Conservation (phyloP, 1,140 invertebrate species). For the Macrobrachium nipponense region DNA sequence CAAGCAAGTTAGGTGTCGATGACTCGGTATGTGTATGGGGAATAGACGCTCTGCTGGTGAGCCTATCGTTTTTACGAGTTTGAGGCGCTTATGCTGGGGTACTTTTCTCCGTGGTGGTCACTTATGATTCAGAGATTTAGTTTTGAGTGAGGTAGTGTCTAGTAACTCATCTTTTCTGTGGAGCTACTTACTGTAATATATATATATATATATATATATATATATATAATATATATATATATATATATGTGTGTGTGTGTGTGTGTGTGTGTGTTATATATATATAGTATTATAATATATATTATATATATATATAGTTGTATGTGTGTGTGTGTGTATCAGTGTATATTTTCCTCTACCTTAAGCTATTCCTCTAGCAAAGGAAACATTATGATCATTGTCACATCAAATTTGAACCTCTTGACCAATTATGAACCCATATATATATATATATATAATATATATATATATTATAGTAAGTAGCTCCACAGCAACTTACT, state of each 20-base stretch:
- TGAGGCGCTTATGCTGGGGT: too few species aligned
- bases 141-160: too few species aligned
- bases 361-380: not conserved
- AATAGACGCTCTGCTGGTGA: too few species aligned
- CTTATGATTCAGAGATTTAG: too few species aligned
- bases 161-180: too few species aligned
- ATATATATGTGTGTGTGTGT: slow-evolving; percentile 21
- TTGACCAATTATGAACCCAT: not conserved
- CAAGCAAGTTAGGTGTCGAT: too few species aligned
- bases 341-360: not conserved
- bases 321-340: not conserved
- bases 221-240: not conserved
- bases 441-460: not conserved
- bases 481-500: too few species aligned
- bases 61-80: too few species aligned
- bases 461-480: too few species aligned
- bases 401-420: too few species aligned
- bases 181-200: not conserved
- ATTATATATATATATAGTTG: slow-evolving; percentile 11
- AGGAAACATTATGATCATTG: not conserved
- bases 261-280: slow-evolving; percentile 22
- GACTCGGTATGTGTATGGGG: too few species aligned
- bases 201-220: not conserved
- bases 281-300: not conserved
- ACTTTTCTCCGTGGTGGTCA: too few species aligned